Evolutionary conservation across 2,888 invertebrate genomes (phyloP).

Genomic region (Acronicta alni): DNA sequence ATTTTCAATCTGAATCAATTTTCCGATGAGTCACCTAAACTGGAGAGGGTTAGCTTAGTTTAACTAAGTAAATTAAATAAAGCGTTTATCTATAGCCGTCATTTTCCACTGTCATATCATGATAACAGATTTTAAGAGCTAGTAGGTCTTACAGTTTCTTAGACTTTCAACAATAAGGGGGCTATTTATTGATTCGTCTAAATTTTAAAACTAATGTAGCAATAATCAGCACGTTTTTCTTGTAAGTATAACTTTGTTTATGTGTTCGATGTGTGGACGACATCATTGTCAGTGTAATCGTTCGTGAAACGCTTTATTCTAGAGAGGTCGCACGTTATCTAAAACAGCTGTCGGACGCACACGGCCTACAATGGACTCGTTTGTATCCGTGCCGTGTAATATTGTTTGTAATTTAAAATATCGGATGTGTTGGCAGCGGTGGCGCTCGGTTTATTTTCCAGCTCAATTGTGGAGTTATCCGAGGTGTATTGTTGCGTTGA

Average conservation of each 20-base stretch:
- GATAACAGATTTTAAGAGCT: too few species aligned
- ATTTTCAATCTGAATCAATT: too few species aligned
- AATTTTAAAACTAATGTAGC: too few species aligned
- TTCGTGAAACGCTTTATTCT: conserved; percentile 77
- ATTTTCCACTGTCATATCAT: too few species aligned
- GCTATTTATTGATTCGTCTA: too few species aligned
- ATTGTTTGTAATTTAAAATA: conserved; percentile 88
- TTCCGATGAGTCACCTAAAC: too few species aligned
- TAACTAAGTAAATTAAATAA: too few species aligned
- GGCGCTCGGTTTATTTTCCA: conserved; percentile 77
- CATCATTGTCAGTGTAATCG: conserved; percentile 76
- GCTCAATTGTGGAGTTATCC: conserved; percentile 80
- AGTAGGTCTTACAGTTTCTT: too few species aligned
- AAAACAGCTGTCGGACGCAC: conserved; percentile 85
- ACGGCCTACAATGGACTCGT: conserved; percentile 82
- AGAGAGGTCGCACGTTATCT: conserved; percentile 86
- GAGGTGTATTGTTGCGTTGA: conserved; percentile 87
- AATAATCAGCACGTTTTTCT: conserved; percentile 17
- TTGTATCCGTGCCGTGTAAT: conserved; percentile 82
- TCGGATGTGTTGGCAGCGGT: conserved; percentile 75
- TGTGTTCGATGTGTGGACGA: conserved; percentile 55
- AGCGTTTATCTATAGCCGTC: too few species aligned
- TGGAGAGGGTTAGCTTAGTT: too few species aligned
- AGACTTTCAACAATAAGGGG: too few species aligned
- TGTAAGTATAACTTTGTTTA: conserved; percentile 35